phyloP scores from a whole-genome alignment of 2,888 invertebrate species.

The Esperia sulphurella region DNA sequence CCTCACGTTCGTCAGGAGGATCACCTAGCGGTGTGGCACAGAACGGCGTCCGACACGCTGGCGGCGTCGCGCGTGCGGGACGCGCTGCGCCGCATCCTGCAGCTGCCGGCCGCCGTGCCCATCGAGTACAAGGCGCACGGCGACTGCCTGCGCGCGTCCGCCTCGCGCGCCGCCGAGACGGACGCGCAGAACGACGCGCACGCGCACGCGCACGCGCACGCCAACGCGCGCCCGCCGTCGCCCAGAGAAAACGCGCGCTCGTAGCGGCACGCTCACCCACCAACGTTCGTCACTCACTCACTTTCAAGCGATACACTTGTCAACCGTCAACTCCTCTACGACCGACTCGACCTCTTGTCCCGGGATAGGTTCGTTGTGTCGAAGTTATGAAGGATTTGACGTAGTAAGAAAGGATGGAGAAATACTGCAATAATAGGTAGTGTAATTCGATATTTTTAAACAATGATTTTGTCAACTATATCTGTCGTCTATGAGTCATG shows the following conservation, averaged over 20 bases:
- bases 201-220: conserved; percentile 10
- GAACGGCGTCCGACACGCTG: conserved; percentile 93
- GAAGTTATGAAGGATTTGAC: too few relatives aligned
- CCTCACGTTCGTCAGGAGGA: conserved; percentile 89
- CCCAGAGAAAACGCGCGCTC: conserved; percentile 13
- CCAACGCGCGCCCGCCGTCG: conserved; percentile 13
- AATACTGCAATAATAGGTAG: too few relatives aligned
- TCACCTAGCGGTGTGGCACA: conserved; percentile 97
- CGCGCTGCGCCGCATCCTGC: conserved; percentile 95
- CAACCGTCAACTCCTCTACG: too few relatives aligned
- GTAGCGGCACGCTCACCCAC: conserved; percentile 12
- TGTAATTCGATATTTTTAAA: too few relatives aligned
- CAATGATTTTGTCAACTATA: too few relatives aligned
- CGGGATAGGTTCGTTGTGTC: too few relatives aligned
- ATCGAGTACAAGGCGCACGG: conserved; percentile 92
- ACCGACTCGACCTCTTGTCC: too few relatives aligned
- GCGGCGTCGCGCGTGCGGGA: conserved; percentile 96
- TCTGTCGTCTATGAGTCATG: too few relatives aligned
- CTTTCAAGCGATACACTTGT: neutral
- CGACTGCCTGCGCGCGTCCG: conserved; percentile 54
- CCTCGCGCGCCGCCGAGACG: conserved; percentile 26
- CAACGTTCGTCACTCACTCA: conserved; percentile 16
- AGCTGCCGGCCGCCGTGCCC: conserved; percentile 94
- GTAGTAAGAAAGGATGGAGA: too few relatives aligned
- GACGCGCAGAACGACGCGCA: conserved; percentile 14